Evolutionary conservation across 35 echinoderm and acorn worm species (phyloP), one percentile per base, ranked within the genome.

Genomic region (Holothuria glaberrima): DNA sequence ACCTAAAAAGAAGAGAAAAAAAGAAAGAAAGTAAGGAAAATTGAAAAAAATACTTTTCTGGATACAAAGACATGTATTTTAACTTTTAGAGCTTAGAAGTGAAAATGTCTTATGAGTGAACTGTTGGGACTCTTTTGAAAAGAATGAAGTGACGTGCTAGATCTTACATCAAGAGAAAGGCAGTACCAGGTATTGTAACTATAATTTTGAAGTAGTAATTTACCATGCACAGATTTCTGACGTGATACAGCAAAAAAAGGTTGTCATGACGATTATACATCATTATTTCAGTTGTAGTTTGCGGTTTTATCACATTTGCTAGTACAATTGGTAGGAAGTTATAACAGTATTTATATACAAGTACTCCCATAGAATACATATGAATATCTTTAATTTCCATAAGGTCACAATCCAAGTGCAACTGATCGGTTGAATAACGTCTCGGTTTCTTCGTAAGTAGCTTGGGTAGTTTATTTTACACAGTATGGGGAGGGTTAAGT

Each of bases 291-390:
- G 62, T 6, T 65, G 62, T 12, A 65, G 10, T 16, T 17, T 9
- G 62, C 17, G 62, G 62, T 65, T 61, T 65, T 17, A 65, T 65
- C 9, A 65, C 62, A 65, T 65, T 65, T 65, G 18, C 62, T 65
- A 65, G 17, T 65, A 16, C 18, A 18, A 12, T 65, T 6, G 62
- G 62, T 65, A 65, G 17, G 10, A 6, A 6, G 17, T 4, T 65
- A 65, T 65, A 16, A 65, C 62, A 65, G 62, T 65, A 65, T 18
- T 65, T 65, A 65, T 17, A 7, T 28, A 17, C 62, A 65, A 65
- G 62, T 18, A 65, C 62, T 65, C 62, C 62, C 18, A 20, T 65
- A 20, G 0, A 17, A 65, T 65, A 65, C 62, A 65, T 65, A 65
- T 65, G 62, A 17, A 65, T 65, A 65, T 65, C 28, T 65, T 65